Conservation (phyloP, 1,140 invertebrate genomes). For the Hestina assimilis region DNA sequence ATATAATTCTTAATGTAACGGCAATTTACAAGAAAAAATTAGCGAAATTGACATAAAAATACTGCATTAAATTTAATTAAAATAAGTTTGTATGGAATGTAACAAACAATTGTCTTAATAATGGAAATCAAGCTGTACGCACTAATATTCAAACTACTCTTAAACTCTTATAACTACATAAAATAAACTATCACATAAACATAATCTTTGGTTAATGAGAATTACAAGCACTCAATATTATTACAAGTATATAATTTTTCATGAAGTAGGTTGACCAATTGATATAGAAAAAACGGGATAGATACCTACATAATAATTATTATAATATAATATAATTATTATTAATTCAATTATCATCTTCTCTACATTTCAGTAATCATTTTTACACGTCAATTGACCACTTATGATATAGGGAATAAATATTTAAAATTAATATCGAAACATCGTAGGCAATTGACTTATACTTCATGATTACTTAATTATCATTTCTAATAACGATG, state of each 20-base stretch:
- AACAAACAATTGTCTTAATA: slow-evolving; percentile 18
- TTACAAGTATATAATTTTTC: too few species aligned
- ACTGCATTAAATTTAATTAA: slow-evolving; percentile 15
- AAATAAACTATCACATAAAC: slow-evolving; percentile 51
- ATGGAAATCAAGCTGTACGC: slow-evolving; percentile 25
- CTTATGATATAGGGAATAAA: slow-evolving; percentile 6
- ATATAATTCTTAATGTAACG: slow-evolving; percentile 67
- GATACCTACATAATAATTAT: slow-evolving; percentile 37
- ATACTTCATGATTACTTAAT: slow-evolving; percentile 45
- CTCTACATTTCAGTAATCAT: slow-evolving; percentile 50
- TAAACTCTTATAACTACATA: slow-evolving; percentile 52
- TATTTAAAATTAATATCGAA: slow-evolving; percentile 10
- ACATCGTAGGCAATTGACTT: slow-evolving; percentile 55
- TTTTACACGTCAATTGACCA: slow-evolving; percentile 48
- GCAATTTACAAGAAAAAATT: slow-evolving; percentile 61
- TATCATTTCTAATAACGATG: slow-evolving; percentile 39
- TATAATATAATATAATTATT: slow-evolving; percentile 43
- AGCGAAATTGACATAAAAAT: slow-evolving; percentile 12
- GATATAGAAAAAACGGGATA: slow-evolving; percentile 52
- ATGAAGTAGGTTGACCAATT: slow-evolving; percentile 52
- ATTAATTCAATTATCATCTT: slow-evolving; percentile 30
- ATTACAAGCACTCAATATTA: slow-evolving; percentile 26
- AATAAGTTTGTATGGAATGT: slow-evolving; percentile 8
- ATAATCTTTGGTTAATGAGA: slow-evolving; percentile 40
- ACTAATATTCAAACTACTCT: slow-evolving; percentile 15